A percentile compares a stretch with the other conserved stretches of the same genome.
phyloP scores from a whole-genome alignment of 2,888 invertebrate genomes.

The Cryptus armator region DNA sequence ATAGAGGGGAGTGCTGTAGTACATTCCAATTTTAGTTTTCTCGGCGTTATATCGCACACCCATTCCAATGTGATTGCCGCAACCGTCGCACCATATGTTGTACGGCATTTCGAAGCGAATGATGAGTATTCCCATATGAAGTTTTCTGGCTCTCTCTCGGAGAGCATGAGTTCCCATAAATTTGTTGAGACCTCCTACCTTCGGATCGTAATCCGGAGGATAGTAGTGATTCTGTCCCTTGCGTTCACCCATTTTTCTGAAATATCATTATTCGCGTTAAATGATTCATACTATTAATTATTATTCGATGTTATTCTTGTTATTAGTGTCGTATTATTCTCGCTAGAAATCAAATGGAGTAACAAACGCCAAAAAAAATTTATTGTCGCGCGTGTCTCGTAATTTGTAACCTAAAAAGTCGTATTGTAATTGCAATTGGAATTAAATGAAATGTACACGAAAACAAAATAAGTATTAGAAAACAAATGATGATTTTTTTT shows the following conservation, averaged over 20 bases:
- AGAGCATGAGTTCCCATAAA: conserved; percentile 98
- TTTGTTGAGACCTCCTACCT: conserved; percentile 97
- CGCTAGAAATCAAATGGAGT: not conserved
- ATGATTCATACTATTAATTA: not conserved
- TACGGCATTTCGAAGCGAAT: conserved; percentile 99
- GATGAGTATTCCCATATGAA: conserved; percentile 97
- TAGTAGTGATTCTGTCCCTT: conserved; percentile 99
- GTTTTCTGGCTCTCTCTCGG: conserved; percentile 97
- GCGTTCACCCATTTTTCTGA: conserved; percentile 95
- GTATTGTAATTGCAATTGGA: no score
- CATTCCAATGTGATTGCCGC: conserved; percentile 99
- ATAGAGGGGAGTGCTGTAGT: conserved; percentile 98
- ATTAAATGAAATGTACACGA: no score
- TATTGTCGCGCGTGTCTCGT: no score
- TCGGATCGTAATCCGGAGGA: conserved; percentile 99
- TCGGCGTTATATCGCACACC: conserved; percentile 99
- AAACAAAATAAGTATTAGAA: no score
- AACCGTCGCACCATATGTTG: conserved; percentile 99
- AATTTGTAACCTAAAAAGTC: no score
- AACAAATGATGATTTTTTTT: no score
- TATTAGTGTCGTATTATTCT: no score
- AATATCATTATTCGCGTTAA: not conserved
- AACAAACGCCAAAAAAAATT: no score
- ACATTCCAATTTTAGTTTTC: conserved; percentile 98
- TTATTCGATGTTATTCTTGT: no score